Evolutionary conservation across 2,113 vertebrate genomes (phyloP), one percentile per base, ranked within the genome.

Genomic region (Accipiter virgatus): DNA sequence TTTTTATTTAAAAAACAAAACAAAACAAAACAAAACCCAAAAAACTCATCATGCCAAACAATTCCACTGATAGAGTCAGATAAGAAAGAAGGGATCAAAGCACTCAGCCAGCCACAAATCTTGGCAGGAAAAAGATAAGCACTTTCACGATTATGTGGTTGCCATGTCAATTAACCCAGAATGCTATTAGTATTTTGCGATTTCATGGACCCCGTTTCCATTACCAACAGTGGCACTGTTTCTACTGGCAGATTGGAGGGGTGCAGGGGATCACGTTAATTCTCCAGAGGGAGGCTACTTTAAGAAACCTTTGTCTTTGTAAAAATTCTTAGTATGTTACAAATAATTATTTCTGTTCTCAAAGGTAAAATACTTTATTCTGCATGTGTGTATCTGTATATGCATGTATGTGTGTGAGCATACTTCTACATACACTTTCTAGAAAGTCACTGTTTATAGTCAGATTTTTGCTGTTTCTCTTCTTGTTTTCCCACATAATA

Each of bases 61-160:
- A 74, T 91, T 48, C 25, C 47, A 52, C 32, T 73, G 67, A 88
- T 81, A 56, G 31, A 73, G 50, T 74, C 43, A 82, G 48, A 88
- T 63, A 71, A 87, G 47, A 96, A 93, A 86, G 75, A 95, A 94
- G 17, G 42, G 80, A 55, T 88, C 17, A 92, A 95, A 97, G 22
- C 61, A 75, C 8, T 13, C 40, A 94, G 47, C 19, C 67, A 95
- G 80, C 20, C 29, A 87, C 55, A 93, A 89, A 92, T 45, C 29
- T 32, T 81, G 11, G 78, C 63, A 74, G 58, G 38, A 91, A 93
- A 63, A 86, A 83, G 47, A 92, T 56, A 78, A 92, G 17, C 17
- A 59, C 7, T 83, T 84, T 91, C 36, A 86, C 26, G 40, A 87
- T 94, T 81, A 38, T 56, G 59, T 82, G 40, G 19, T 78, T 87